These are phyloP conservation scores for Gymnosoma rotundatum DNA, from an alignment of 2,888 invertebrate genomes.

Conservation along the genomic window DNA sequence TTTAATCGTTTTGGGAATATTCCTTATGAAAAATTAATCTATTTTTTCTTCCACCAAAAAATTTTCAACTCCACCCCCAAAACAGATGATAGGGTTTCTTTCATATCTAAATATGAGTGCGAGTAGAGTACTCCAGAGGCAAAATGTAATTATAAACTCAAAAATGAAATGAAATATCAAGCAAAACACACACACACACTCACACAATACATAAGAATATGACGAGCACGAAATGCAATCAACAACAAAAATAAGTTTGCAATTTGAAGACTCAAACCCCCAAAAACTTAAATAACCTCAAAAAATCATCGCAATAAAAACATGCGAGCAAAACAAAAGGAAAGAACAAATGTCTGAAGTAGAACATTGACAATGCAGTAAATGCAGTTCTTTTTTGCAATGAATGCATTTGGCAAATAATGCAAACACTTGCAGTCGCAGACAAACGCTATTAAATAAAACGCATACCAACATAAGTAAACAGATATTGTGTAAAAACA, in stretches of 20 bases:
- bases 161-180: slow-evolving; percentile 63
- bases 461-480: slow-evolving; percentile 43
- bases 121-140: slow-evolving; percentile 68
- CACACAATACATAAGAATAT: neutral
- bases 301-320: slow-evolving; percentile 52
- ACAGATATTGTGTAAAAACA: slow-evolving; percentile 40
- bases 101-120: slow-evolving; percentile 60
- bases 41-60: slow-evolving; percentile 43
- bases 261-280: slow-evolving; percentile 68
- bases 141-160: slow-evolving; percentile 70
- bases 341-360: slow-evolving; percentile 65
- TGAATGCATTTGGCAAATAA: slow-evolving; percentile 66
- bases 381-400: slow-evolving; percentile 65
- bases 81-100: slow-evolving; percentile 45
- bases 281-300: slow-evolving; percentile 65
- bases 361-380: slow-evolving; percentile 70
- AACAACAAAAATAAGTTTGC: slow-evolving; percentile 68
- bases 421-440: slow-evolving; percentile 18
- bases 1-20: slow-evolving; percentile 42
- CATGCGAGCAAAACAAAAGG: slow-evolving; percentile 11
- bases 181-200: slow-evolving; percentile 8
- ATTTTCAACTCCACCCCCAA: neutral
- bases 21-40: slow-evolving; percentile 64
- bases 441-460: slow-evolving; percentile 13
- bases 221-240: slow-evolving; percentile 66